phyloP scores from a whole-genome alignment of 2,797 vertebrate species.

The Perodicticus potto region DNA sequence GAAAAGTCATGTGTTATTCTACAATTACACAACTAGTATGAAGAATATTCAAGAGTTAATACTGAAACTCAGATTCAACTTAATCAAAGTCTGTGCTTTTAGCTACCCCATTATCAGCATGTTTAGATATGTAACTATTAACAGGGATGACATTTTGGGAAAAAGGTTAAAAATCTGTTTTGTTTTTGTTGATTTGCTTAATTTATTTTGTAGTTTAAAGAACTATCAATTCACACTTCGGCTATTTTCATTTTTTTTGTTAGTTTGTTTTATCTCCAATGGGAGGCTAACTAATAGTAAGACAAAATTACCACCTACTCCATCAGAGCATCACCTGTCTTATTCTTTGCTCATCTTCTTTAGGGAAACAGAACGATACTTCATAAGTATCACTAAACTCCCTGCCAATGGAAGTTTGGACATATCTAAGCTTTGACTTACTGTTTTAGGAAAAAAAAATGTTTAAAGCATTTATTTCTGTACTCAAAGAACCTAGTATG shows the following conservation, averaged over 20 bases:
- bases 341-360: neutral
- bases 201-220: neutral
- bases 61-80: neutral
- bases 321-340: neutral
- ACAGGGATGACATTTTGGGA: neutral
- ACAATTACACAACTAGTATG: neutral
- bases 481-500: neutral
- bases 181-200: neutral
- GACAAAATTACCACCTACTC: neutral
- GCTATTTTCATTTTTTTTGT: neutral
- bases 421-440: neutral
- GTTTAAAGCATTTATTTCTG: neutral
- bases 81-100: neutral
- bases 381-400: neutral
- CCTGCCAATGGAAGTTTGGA: neutral
- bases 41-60: neutral
- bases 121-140: neutral
- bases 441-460: neutral
- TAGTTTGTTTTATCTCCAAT: neutral
- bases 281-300: neutral
- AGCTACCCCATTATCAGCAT: neutral
- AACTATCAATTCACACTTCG: neutral
- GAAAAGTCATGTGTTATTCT: neutral
- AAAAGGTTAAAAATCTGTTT: neutral
- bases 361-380: neutral